Base-by-base conservation (phyloP, 2,113 vertebrate genomes). In the Ochotona princeps region DNA sequence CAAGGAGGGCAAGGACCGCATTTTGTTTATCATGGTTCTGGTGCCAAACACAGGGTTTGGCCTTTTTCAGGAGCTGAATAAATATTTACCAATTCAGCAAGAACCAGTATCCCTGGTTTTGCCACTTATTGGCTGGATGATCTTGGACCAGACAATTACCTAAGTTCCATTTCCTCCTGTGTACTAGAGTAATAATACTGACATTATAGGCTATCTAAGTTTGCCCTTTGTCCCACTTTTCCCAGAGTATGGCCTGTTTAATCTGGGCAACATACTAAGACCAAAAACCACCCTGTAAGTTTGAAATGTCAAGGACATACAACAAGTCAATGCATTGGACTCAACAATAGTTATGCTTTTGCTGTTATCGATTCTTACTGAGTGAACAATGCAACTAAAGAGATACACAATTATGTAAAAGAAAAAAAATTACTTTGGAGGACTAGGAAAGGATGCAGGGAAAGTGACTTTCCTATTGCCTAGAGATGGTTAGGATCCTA, bases 351-450 rank as follows among this genome's bases (percentile, higher is more conserved):
- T 67, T 72, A 47, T 84, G 83, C 51, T 87, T 83, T 72, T 81
- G 47, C 26, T 21, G 60, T n/a, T 82, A 69, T 57, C 83, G 70
- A 38, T 79, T 15, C 32, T 44, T 69, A 35, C 74, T 86, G 60
- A 91, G 28, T 84, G 51, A 57, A n/a, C 38, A 80, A 63, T 81
- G 30, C 30, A 90, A 88, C 66, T 60, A 81, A 86, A 84, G 44
- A 78, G 60, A 89, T 70, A 5, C 2, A 86, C 74, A 92, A 79
- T 4, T 79, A 8, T 60, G 85, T 70, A 21, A 82, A 70, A 83
- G 79, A 57, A 74, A 86, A 92, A 72, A 92, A 69, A 51, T 78
- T 70, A 89, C 82, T 92, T 88, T 81, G 15, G 79, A 94, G 51
- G 18, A 32, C 72, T 21, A 79, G 28, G 66, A 80, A 94, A 93